A percentile compares a stretch with the other conserved stretches of the same genome.
These are phyloP conservation scores for Ptychobarbus kaznakovi DNA, from an alignment of 2,797 vertebrate genomes.

Conservation along the genomic window DNA sequence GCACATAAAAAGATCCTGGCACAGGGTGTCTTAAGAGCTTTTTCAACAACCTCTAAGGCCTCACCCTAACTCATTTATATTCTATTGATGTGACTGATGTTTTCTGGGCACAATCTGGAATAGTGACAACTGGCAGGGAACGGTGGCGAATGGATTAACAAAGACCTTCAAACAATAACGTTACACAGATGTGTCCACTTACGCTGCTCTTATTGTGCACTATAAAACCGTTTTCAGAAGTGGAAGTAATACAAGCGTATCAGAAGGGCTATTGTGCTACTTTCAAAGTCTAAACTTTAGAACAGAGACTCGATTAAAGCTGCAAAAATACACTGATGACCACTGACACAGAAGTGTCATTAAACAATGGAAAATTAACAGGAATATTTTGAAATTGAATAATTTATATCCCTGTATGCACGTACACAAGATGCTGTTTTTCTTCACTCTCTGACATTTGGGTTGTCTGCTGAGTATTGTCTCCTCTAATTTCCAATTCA, in stretches of 20 bases:
- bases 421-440: slow-evolving; percentile 29
- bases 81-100: slow-evolving; percentile 32
- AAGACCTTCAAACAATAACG: slow-evolving; percentile 36
- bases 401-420: slow-evolving; percentile 11
- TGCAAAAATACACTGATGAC: slow-evolving; percentile 23
- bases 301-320: neutral
- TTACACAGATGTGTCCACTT: slow-evolving; percentile 31
- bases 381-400: slow-evolving; percentile 30
- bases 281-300: slow-evolving; percentile 18
- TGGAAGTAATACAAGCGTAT: neutral
- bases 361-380: slow-evolving; percentile 5
- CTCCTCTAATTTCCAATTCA: slow-evolving; percentile 55
- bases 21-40: slow-evolving; percentile 38
- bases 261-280: neutral
- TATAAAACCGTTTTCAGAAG: slow-evolving; percentile 1
- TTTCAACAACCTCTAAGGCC: slow-evolving; percentile 31
- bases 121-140: slow-evolving; percentile 37
- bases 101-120: slow-evolving; percentile 38
- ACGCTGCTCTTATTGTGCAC: neutral
- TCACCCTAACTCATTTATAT: slow-evolving; percentile 34
- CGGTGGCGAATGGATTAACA: slow-evolving; percentile 30
- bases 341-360: slow-evolving; percentile 1
- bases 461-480: slow-evolving; percentile 49
- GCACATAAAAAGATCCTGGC: slow-evolving; percentile 20
- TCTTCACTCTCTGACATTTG: slow-evolving; percentile 41